A percentile compares a stretch with the other conserved stretches of the same genome.
phyloP scores from a whole-genome alignment of 2,888 invertebrate genomes.

The Ceriagrion tenellum region DNA sequence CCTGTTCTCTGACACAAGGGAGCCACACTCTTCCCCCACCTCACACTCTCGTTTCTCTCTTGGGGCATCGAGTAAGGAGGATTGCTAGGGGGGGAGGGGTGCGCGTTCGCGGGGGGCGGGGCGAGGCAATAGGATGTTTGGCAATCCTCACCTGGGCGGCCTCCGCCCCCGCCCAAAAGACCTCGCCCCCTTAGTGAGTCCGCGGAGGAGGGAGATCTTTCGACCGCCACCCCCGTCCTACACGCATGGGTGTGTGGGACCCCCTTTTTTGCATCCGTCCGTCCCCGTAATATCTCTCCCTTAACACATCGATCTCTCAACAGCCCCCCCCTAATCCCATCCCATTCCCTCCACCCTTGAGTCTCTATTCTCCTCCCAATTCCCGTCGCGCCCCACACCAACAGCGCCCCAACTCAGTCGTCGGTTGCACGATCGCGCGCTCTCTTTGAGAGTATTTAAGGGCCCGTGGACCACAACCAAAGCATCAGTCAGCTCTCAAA shows the following conservation, averaged over 20 bases:
- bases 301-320: not conserved
- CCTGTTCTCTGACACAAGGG: constrained; percentile 6
- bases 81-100: not conserved
- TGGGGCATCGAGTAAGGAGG: not conserved
- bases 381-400: not conserved
- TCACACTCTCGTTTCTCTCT: not conserved
- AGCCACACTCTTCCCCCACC: not conserved
- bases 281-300: not conserved
- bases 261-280: not conserved
- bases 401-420: not conserved
- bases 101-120: not conserved
- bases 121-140: not conserved
- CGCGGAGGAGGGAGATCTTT: not conserved
- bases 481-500: constrained; percentile 9
- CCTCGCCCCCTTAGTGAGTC: not conserved
- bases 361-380: not conserved
- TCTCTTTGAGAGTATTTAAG: not conserved
- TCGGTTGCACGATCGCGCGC: too few relatives aligned
- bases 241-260: not conserved
- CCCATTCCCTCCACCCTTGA: not conserved
- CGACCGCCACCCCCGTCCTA: not conserved
- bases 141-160: not conserved
- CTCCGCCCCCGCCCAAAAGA: constrained; percentile 22
- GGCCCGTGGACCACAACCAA: not conserved
- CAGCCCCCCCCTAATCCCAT: not conserved